Base-by-base conservation (phyloP, 2,797 vertebrate genomes). In the Lagodon rhomboides region DNA sequence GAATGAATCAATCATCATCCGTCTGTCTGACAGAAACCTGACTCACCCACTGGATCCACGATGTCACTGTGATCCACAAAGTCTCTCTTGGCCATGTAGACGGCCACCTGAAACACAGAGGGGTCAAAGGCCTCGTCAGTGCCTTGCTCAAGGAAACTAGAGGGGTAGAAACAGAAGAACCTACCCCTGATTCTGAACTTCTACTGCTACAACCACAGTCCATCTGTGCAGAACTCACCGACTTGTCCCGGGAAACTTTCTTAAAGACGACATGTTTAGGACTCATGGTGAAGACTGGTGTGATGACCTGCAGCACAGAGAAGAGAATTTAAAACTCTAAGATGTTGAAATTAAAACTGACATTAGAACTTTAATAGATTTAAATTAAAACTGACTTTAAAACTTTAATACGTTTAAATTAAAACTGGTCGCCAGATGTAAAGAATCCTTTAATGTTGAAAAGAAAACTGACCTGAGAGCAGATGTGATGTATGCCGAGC, bases 11-110 rank as follows among this genome's bases (percentile, higher is more conserved):
- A 34, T 34, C 34, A 18, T 20, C 30, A 6, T n/a, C 30, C 17
- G 17, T 25, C 2, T 17, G 25, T 27, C 25, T 18, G 6, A 41
- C 34, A 41, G 9, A 44, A 41, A 47, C 3, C 22, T 47, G 43
- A 93, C 97, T 96, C 88, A 99, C 98, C 97, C 1, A 99, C 96
- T 69, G 97, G 96, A 72, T 99, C 97, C 68, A 98, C 95, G 12
- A 71, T 85, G 55, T 94, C 96, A 20, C 93, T 68, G 10, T 96
- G 96, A 79, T 99, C 98, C 81, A 98, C 78, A 46, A 97, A 99
- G 88, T 99, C 98, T 58, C 97, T 95, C 73, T 96, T 97, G 12
- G 95, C 95, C 91, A 99, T 91, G 87, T 99, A 98, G 80, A 99
- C 95, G 0, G 95, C 93, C 81, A 99, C 93, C 98, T 99, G 82